Conservation (phyloP, 2,888 invertebrate species). For the Lutraria lutraria region DNA sequence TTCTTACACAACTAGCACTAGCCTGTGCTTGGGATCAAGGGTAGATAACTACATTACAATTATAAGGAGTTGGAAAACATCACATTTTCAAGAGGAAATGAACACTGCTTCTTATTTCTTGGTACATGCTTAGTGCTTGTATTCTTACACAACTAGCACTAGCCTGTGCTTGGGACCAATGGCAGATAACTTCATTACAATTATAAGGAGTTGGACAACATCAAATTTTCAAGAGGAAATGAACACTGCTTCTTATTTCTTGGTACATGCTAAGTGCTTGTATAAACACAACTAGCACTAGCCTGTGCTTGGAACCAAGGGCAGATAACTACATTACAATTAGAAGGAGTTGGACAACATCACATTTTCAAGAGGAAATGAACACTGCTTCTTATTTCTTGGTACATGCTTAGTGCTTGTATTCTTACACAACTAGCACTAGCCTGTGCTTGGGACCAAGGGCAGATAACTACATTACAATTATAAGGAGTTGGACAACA, state of each 20-base stretch:
- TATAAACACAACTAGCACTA: slow-evolving; percentile 30
- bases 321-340: slow-evolving; percentile 14
- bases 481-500: neutral
- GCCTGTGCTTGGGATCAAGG: no score
- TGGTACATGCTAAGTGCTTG: slow-evolving; percentile 28
- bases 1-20: no score
- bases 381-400: slow-evolving; percentile 30
- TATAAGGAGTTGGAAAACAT: no score
- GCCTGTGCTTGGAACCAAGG: slow-evolving; percentile 33
- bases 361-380: neutral
- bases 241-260: slow-evolving; percentile 25
- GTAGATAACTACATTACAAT: no score
- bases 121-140: slow-evolving; percentile 34
- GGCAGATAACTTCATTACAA: neutral
- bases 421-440: slow-evolving; percentile 37
- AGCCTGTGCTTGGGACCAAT: slow-evolving; percentile 36
- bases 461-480: slow-evolving; percentile 16
- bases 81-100: no score
- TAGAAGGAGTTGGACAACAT: neutral
- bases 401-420: slow-evolving; percentile 42
- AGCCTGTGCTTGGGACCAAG: slow-evolving; percentile 34
- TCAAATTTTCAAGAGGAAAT: neutral
- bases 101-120: slow-evolving; percentile 26
- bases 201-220: neutral
- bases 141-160: slow-evolving; percentile 25